Conservation (phyloP, 2,888 invertebrate genomes). For the Drosophila paramelanica region DNA sequence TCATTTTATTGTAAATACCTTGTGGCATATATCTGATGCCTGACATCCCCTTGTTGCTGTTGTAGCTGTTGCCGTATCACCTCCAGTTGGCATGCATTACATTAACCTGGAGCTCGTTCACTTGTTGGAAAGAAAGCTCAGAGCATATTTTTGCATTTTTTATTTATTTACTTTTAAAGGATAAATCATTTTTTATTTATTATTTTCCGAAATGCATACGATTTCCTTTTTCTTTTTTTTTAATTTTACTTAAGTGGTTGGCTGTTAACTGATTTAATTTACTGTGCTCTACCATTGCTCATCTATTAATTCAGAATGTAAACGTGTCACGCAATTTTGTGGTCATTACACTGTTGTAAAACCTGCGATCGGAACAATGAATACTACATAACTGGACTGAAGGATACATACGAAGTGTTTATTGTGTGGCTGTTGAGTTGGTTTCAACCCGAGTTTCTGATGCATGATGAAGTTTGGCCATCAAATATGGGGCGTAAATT, state of each 20-base stretch:
- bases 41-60: conserved; percentile 55
- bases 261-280: conserved; percentile 74
- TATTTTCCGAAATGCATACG: conserved; percentile 78
- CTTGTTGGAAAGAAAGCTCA: conserved; percentile 53
- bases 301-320: conserved; percentile 64
- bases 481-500: conserved; percentile 37
- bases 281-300: conserved; percentile 42
- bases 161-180: conserved; percentile 27
- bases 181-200: conserved; percentile 80
- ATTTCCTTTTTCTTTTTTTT: conserved; percentile 15
- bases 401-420: conserved; percentile 14
- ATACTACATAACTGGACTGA: conserved; percentile 1
- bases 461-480: conserved; percentile 21
- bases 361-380: conserved; percentile 24
- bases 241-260: conserved; percentile 63
- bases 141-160: conserved; percentile 62
- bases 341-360: conserved; percentile 51
- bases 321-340: conserved; percentile 74
- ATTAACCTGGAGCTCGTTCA: conserved; percentile 37
- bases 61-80: conserved; percentile 21
- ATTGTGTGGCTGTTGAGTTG: not conserved
- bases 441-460: conserved; percentile 31
- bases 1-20: conserved; percentile 68
- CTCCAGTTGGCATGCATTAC: conserved; percentile 19
- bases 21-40: conserved; percentile 61